phyloP scores from a whole-genome alignment of 2,888 invertebrate genomes.

The Stenichneumon culpator region DNA sequence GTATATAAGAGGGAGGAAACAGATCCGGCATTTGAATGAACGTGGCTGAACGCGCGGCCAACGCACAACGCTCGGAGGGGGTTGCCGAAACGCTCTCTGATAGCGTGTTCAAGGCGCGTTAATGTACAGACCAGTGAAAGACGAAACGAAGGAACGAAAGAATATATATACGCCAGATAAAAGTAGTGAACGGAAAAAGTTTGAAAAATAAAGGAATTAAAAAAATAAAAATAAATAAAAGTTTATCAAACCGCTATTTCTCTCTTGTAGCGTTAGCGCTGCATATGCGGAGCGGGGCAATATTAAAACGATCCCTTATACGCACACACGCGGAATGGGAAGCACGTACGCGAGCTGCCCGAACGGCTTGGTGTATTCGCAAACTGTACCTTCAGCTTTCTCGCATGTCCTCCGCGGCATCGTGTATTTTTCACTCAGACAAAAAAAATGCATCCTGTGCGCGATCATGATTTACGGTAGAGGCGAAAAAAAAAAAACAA shows the following conservation, averaged over 20 bases:
- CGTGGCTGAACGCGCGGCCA: conserved; percentile 6
- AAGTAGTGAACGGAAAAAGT: neutral
- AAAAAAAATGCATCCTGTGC: conserved; percentile 12
- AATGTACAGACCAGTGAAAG: conserved; percentile 10
- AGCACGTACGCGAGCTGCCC: neutral
- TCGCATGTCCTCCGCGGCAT: neutral
- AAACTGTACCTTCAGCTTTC: conserved; percentile 5
- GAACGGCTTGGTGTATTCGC: neutral
- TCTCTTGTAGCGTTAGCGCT: conserved; percentile 43
- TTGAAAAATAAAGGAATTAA: neutral
- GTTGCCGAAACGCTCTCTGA: conserved; percentile 56
- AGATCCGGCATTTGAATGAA: conserved; percentile 66
- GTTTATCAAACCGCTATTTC: conserved; percentile 47
- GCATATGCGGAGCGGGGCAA: conserved; percentile 26
- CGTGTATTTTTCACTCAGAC: neutral
- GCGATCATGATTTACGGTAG: conserved; percentile 4
- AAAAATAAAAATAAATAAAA: conserved; percentile 2
- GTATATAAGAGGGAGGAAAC: conserved; percentile 45
- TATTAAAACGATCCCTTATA: conserved; percentile 66
- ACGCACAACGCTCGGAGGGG: conserved; percentile 36
- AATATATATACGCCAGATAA: conserved; percentile 5
- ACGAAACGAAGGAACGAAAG: neutral
- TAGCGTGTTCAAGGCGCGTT: conserved; percentile 49
- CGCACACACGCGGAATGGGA: conserved; percentile 37
- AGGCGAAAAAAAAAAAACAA: neutral